phyloP scores from a whole-genome alignment of 2,113 vertebrate genomes.

The Cebus imitator region DNA sequence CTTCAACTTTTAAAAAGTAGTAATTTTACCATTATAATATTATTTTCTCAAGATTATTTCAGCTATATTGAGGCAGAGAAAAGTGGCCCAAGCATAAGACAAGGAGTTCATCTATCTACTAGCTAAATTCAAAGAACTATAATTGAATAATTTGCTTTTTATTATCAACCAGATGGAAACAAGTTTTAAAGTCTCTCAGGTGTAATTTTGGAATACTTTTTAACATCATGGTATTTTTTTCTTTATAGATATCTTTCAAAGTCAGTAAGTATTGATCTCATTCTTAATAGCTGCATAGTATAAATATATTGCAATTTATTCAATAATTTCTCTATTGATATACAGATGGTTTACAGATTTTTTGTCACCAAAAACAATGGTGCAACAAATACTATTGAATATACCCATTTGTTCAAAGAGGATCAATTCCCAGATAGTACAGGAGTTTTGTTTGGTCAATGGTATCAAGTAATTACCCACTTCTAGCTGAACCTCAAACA shows the following conservation, averaged over 20 bases:
- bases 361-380: background rate
- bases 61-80: background rate
- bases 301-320: background rate
- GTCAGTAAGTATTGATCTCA: background rate
- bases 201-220: constrained; percentile 8
- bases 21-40: constrained; percentile 14
- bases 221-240: background rate
- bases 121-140: constrained; percentile 17
- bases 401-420: background rate
- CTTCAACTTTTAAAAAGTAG: background rate
- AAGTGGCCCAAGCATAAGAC: background rate
- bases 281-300: background rate
- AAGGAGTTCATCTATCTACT: background rate
- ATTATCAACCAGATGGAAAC: background rate
- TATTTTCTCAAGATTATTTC: constrained; percentile 35
- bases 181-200: constrained; percentile 18
- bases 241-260: background rate
- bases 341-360: background rate
- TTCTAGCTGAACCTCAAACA: background rate
- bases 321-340: background rate
- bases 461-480: background rate
- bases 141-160: constrained; percentile 38
- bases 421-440: background rate
- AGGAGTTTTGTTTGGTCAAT: constrained; percentile 1
- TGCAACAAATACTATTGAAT: background rate